These are phyloP conservation scores for Acromyrmex echinatior DNA, from an alignment of 1,140 invertebrate species.

Conservation along the genomic window DNA sequence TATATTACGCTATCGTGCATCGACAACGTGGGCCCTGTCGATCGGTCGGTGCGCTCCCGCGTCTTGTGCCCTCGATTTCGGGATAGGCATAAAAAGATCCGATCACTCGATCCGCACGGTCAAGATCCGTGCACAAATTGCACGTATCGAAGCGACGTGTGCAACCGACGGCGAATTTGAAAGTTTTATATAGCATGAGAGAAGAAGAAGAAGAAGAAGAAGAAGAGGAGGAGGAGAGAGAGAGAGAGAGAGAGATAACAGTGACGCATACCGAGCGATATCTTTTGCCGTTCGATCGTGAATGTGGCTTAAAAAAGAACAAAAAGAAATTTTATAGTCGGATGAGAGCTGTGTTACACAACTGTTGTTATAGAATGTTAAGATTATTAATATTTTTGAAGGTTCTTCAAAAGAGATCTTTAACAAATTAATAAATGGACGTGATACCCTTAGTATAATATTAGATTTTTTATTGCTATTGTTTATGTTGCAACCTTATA, in stretches of 20 bases:
- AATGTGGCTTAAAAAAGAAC: slow-evolving; percentile 14
- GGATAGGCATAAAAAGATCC: slow-evolving; percentile 61
- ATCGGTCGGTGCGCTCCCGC: not conserved
- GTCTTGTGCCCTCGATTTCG: slow-evolving; percentile 53
- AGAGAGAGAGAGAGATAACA: not conserved
- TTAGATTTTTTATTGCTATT: too few relatives aligned
- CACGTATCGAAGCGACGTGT: slow-evolving; percentile 26
- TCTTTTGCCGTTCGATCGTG: slow-evolving; percentile 7
- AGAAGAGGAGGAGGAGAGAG: too few relatives aligned
- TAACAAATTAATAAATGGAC: not conserved
- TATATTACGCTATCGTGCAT: slow-evolving; percentile 61
- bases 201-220: too few relatives aligned
- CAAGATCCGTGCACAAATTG: slow-evolving; percentile 60
- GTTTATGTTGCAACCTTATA: too few relatives aligned
- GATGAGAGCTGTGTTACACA: not conserved
- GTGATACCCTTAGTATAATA: too few relatives aligned
- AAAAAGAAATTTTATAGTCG: not conserved
- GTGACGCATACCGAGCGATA: not conserved
- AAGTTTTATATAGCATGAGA: slow-evolving; percentile 43
- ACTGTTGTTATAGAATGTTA: not conserved
- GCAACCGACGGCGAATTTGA: slow-evolving; percentile 60
- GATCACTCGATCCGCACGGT: slow-evolving; percentile 25
- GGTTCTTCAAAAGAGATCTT: not conserved
- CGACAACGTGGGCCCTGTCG: slow-evolving; percentile 3
- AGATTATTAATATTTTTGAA: not conserved